Percentiles rank a stretch among this genome's conserved stretches.
Conservation (phyloP, 2,113 vertebrate genomes). For the Rhea americana region DNA sequence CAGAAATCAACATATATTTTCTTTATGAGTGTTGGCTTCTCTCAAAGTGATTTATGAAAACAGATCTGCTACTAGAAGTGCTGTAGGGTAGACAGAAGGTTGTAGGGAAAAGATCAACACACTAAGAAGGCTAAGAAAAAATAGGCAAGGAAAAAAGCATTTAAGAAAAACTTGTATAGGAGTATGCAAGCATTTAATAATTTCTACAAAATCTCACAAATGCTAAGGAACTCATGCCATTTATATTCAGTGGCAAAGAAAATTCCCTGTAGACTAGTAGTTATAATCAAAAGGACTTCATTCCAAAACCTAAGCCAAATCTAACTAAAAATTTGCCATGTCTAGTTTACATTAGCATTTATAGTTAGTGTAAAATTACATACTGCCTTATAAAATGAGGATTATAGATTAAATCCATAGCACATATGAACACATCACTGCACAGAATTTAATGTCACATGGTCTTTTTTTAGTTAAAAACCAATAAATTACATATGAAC, state of each 20-base stretch:
- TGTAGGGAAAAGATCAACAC: constrained; percentile 16
- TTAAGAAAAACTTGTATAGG: not conserved
- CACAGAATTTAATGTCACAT: no score
- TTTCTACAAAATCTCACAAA: not conserved
- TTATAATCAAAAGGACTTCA: not conserved
- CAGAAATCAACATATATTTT: constrained; percentile 59
- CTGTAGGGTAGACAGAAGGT: constrained; percentile 41
- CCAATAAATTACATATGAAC: no score
- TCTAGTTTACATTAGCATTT: not conserved
- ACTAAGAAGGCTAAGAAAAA: constrained; percentile 3
- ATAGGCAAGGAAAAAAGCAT: not conserved
- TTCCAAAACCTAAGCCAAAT: not conserved
- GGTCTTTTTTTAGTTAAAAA: no score
- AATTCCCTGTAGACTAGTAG: not conserved
- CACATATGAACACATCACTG: no score
- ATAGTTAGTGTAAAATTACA: no score
- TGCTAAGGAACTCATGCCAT: not conserved
- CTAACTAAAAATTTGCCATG: not conserved
- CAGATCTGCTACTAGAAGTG: constrained; percentile 44
- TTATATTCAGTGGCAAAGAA: not conserved
- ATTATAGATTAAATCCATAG: no score
- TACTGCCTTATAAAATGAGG: no score
- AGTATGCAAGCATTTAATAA: not conserved
- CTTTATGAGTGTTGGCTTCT: constrained; percentile 55
- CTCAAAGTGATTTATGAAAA: constrained; percentile 55